phyloP scores from a whole-genome alignment of 2,113 vertebrate genomes.

The Sterna hirundo region DNA sequence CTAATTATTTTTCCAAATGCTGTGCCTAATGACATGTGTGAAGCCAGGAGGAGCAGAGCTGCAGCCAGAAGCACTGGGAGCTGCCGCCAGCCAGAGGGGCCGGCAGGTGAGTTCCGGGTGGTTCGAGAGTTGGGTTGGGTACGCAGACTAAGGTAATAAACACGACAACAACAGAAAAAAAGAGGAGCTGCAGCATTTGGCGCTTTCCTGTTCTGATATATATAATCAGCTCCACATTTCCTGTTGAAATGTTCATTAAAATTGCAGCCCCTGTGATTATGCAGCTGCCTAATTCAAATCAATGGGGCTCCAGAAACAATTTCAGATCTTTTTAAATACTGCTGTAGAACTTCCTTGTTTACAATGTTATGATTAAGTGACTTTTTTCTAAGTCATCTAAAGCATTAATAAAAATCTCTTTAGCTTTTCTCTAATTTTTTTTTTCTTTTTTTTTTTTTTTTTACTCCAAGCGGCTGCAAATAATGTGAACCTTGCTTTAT shows the following conservation, averaged over 20 bases:
- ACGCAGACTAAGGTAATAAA: not conserved
- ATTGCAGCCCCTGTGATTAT: slow-evolving; percentile 68
- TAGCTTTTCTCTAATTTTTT: not conserved
- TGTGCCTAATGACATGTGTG: slow-evolving; percentile 10
- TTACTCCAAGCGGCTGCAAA: not conserved
- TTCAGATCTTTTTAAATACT: slow-evolving; percentile 67
- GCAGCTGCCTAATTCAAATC: slow-evolving; percentile 73
- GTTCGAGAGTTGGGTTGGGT: not conserved
- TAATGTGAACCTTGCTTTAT: not conserved
- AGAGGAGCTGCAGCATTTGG: not conserved
- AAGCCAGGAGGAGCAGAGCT: not conserved
- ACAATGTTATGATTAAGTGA: slow-evolving; percentile 60
- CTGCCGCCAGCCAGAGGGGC: not conserved
- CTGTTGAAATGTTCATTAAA: slow-evolving; percentile 71
- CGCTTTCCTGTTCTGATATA: slow-evolving; percentile 62
- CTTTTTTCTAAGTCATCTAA: slow-evolving; percentile 33
- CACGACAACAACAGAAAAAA: not conserved
- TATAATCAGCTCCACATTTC: slow-evolving; percentile 67
- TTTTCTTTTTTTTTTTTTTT: not conserved
- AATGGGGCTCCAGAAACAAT: slow-evolving; percentile 63
- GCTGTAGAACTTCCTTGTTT: slow-evolving; percentile 69
- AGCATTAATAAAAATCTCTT: slow-evolving; percentile 48
- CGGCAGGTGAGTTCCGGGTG: not conserved
- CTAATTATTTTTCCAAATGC: slow-evolving; percentile 59
- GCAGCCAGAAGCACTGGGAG: not conserved